Base-by-base conservation (phyloP, 2,888 invertebrate species). In the Zygogramma bicolorata region DNA sequence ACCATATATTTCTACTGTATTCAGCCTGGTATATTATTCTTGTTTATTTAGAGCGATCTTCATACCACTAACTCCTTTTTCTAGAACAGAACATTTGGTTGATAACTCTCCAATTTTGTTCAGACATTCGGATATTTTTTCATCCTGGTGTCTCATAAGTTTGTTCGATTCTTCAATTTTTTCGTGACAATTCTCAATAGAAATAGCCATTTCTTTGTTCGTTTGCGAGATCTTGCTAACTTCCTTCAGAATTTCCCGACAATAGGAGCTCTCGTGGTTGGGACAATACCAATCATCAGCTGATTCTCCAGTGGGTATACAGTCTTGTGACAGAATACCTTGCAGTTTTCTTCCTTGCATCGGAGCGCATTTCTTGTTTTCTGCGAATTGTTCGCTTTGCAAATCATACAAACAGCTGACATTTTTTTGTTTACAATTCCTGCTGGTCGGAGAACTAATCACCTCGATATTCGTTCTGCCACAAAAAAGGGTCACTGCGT, bases 401-500 rank as follows among this genome's bases (percentile, higher is more conserved):
- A 40, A 40, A 40, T 40, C 13, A 40, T 40, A 40, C 40, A 40
- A 40, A n/a, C n/a, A n/a, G n/a, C n/a, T n/a, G n/a, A n/a, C n/a
- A n/a, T n/a, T n/a, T n/a, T n/a, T n/a, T n/a, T 40, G 40, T 40
- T n/a, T 40, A 40, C 40, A 40, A n/a, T 40, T 40, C 40, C 40
- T 10, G 40, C 40, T 40, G 40, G 13, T 40, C 31, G 29, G 29
- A 29, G 31, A 29, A 59, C 59, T 59, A 59, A 59, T 31, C 59
- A n/a, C n/a, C 31, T 59, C 31, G 59, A 57, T 25, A 22, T 57
- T 57, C 57, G 57, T 57, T 59, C 59, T 59, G 59, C 31, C 31
- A 31, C 59, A n/a, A 59, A 59, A 59, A 59, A 59, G 59, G 59
- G 59, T 59, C 27, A 59, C 59, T 59, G 59, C 59, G 59, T 59